Evolutionary conservation across 2,113 vertebrate species (phyloP), one percentile per base, ranked within the genome.

Genomic region (Proterorhinus semilunaris): DNA sequence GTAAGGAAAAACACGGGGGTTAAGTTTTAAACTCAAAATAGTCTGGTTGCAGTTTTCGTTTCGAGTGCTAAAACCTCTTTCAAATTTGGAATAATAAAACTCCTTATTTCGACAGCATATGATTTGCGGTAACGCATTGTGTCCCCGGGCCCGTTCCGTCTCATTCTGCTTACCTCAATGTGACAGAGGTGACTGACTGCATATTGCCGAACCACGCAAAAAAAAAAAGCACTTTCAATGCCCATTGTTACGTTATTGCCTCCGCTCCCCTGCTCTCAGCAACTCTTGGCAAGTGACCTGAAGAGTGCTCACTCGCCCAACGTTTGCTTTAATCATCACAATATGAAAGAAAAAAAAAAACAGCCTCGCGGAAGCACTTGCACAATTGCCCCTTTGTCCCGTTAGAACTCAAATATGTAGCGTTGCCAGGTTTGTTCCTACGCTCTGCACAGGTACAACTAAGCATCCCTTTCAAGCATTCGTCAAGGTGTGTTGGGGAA

Each of bases 401-500:
- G 49, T 72, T 52, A 49, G 50, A 57, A 79, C 72, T 69, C 72
- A 55, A 59, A 72, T 63, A 5, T 16, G 21, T 66, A 53, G 50
- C 43, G 55, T 61, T 54, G 7, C 7, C 48, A 50, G 44, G 17
- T 74, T 44, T 69, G 57, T 59, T 65, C 63, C 55, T 69, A 71
- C 72, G 65, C 45, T 44, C 67, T 62, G 46, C 1, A 3, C 59
- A 42, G 11, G 71, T 68, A 57, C 17, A 36, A 27, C 21, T 65
- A 71, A 75, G 53, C 53, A 46, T 49, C 15, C 12, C 70, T 74
- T 78, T 42, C n/a, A 80, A 69, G 69, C 71, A 15, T 69, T 66
- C 68, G 74, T 76, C 68, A 78, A 44, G 68, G 72, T 59, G 54
- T 64, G 76, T 80, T 82, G 74, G 59, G 66, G 76, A 76, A 71